Percentiles rank a stretch among this genome's conserved stretches.
Evolutionary conservation across 2,888 invertebrate genomes (phyloP).

Genomic region (Agonum fuliginosum): DNA sequence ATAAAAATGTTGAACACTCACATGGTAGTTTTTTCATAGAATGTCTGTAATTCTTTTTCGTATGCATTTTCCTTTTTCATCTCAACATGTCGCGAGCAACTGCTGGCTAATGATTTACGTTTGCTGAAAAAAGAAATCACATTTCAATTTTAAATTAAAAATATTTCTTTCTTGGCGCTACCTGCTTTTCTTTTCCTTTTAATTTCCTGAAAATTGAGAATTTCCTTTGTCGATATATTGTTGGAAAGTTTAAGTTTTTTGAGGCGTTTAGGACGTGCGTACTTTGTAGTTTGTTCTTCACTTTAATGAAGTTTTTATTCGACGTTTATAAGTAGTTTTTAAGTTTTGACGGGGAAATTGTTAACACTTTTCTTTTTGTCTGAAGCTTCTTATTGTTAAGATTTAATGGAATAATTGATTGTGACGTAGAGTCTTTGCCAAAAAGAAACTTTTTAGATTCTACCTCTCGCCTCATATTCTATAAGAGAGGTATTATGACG

Average conservation of each 20-base stretch:
- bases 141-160: slow-evolving; percentile 50
- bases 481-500: too few relatives aligned
- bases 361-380: neutral
- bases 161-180: slow-evolving; percentile 31
- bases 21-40: too few relatives aligned
- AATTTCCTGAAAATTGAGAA: slow-evolving; percentile 18
- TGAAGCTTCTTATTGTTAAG: neutral
- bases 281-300: too few relatives aligned
- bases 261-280: neutral
- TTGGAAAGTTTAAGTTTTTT: slow-evolving; percentile 5
- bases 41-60: slow-evolving; percentile 2
- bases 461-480: too few relatives aligned
- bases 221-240: slow-evolving; percentile 27
- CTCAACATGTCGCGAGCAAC: slow-evolving; percentile 28
- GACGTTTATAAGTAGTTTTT: neutral
- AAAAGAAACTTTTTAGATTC: too few relatives aligned
- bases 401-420: neutral
- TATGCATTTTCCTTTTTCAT: slow-evolving; percentile 6
- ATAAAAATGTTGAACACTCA: too few relatives aligned
- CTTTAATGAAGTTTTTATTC: neutral
- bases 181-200: neutral
- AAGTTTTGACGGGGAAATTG: neutral
- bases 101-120: slow-evolving; percentile 32
- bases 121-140: slow-evolving; percentile 11
- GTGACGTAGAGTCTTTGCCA: too few relatives aligned